Evolutionary conservation across 1,140 invertebrate species (phyloP).

Genomic region (Sarcophaga peregrina): DNA sequence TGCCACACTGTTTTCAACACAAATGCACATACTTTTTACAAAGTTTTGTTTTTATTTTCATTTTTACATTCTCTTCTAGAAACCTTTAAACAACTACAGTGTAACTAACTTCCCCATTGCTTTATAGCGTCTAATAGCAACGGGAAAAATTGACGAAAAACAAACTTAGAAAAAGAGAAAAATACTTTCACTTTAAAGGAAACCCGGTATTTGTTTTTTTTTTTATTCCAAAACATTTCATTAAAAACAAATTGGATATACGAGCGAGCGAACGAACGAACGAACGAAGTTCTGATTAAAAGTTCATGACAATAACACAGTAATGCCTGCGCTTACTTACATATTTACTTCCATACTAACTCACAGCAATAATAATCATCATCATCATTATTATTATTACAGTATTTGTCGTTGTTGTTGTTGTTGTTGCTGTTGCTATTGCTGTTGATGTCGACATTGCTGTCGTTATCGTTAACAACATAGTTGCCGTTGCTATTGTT

Average conservation of each 20-base stretch:
- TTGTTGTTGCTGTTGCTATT: too few species aligned
- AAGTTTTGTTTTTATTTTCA: too few species aligned
- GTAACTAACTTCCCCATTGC: neutral
- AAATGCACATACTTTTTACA: neutral
- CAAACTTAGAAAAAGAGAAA: neutral
- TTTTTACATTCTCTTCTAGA: neutral
- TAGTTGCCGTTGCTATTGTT: too few species aligned
- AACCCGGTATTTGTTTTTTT: neutral
- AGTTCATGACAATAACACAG: constrained; percentile 2
- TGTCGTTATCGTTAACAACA: too few species aligned
- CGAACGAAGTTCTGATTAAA: constrained; percentile 9
- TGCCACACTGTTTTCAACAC: constrained; percentile 7
- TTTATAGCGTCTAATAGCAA: too few species aligned
- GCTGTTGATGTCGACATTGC: too few species aligned
- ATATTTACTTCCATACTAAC: neutral
- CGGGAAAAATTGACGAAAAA: too few species aligned
- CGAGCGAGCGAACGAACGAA: neutral
- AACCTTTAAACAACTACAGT: neutral
- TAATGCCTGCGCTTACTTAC: neutral
- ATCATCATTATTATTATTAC: too few species aligned
- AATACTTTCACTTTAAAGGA: constrained; percentile 39
- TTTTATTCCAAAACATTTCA: neutral
- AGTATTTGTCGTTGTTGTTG: too few species aligned
- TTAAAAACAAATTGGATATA: neutral
- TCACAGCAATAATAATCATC: neutral